Base-by-base conservation (phyloP, 2,888 invertebrate genomes). In the Pachymerium ferrugineum region DNA sequence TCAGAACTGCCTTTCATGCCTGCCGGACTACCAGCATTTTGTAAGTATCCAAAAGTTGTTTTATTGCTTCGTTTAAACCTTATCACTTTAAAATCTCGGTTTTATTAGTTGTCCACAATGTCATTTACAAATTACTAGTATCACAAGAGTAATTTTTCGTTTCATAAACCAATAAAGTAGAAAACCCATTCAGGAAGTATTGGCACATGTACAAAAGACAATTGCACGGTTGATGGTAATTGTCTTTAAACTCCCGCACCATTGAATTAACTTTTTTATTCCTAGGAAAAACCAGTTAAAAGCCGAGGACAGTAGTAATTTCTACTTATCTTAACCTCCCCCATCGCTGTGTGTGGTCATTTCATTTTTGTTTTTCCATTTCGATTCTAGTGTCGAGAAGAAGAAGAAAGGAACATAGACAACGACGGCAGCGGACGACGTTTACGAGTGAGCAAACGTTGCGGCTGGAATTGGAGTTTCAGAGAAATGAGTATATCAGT, bases 361-460 rank as follows among this genome's bases (percentile, higher is more conserved):
- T n/a, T 47, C 22, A 3, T 47, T 16, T 3, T 16, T 47, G n/a
- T 16, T 1, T 6, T 28, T 68, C 4, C 12, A 16, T 25, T 70
- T 67, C 25, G 16, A 6, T 81, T 80, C 25, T 82, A 94, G 94
- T 94, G 82, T 92, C 93, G 3, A 87, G 94, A 74, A 86, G 93
- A 75, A 87, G 93, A 72, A 88, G 94, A 77, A 93, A 94, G 83
- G 94, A 93, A 81, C 92, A 92, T 14, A 85, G 93, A 12, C 93
- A 93, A 0, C 86, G 96, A 69, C 87, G 96, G 0, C 96, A 97
- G 83, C 86, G 96, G 70, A 97, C 97, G 42, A 97, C 96, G 0
- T 97, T 97, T 83, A 94, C 93, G 74, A 93, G 91, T 35, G 95
- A 96, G 79, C 97, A 97, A 83, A 97, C 96, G 0, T 84, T 94